Base-by-base conservation (phyloP, 2,888 invertebrate genomes). In the Germaria angustata region DNA sequence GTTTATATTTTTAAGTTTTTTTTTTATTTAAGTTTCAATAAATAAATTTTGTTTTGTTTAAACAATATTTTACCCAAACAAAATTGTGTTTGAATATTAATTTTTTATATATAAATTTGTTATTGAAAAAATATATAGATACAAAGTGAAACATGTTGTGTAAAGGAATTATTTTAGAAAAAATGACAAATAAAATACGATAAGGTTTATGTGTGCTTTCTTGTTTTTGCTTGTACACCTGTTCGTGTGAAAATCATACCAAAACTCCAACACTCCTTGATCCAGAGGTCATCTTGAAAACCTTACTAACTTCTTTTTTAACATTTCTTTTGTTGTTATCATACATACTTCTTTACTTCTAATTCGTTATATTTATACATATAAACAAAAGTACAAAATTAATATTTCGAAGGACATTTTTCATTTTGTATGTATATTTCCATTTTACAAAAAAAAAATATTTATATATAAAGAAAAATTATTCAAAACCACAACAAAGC, bases 391-490 rank as follows among this genome's bases (percentile, higher is more conserved):
- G 17, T 36, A 39, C 22, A 57, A 66, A 76, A 59, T 68, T 49
- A 49, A 44, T 71, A 55, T 55, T 51, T 36, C 28, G 63, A 61
- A 61, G 17, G 34, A 82, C 78, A 82, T 82, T 82, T 81, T 82
- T 82, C 82, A 82, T 82, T 82, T 82, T 82, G 83, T 84, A 80
- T 84, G 80, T 80, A 80, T 77, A 71, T 77, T 72, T 77, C 80
- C 71, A 80, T 80, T 57, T 68, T 72, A 75, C 77, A 84, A 73
- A 73, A 65, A 72, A 65, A 80, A 84, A 59, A 17, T 66, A 51
- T 61, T 32, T 77, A 53, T 83, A 80, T 80, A 77, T 72, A 53
- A 72, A 76, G 59, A 66, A 28, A 44, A 59, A 49, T 71, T 79
- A 82, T 82, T 82, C 82, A 46, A 39, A 71, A 82, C 69, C 73